These are phyloP conservation scores for Coccyzus lansbergi DNA, from an alignment of 2,797 vertebrate genomes.

Conservation along the genomic window DNA sequence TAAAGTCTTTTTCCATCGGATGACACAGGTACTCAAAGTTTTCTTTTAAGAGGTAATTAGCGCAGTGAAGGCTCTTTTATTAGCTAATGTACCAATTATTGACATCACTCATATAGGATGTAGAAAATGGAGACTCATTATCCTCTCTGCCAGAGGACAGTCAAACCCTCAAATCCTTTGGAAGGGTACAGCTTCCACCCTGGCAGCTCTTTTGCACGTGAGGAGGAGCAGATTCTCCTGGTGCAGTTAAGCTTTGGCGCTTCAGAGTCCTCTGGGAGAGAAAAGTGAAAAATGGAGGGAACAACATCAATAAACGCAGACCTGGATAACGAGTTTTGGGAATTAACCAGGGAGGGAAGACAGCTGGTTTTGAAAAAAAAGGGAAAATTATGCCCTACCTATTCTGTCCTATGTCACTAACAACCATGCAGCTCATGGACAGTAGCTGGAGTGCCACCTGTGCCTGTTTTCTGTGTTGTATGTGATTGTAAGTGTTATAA, in stretches of 20 bases:
- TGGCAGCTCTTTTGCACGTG: background rate
- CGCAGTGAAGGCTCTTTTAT: background rate
- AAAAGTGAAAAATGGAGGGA: background rate
- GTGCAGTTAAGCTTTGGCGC: background rate
- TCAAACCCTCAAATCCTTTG: background rate
- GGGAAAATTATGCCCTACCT: background rate
- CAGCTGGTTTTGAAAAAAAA: background rate
- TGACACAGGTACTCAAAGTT: background rate
- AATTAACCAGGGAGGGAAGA: background rate
- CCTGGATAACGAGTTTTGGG: background rate
- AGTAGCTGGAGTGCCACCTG: background rate
- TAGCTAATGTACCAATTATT: background rate
- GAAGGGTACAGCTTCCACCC: background rate
- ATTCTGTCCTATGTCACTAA: background rate
- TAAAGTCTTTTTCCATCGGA: background rate
- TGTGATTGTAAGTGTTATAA: no score
- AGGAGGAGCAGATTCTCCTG: background rate
- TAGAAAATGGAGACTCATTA: background rate
- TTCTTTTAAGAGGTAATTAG: background rate
- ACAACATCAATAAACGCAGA: background rate
- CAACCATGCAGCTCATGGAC: background rate
- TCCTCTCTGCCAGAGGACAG: background rate
- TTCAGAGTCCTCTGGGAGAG: background rate
- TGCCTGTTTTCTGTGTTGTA: background rate
- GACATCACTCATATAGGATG: background rate